These are phyloP conservation scores for Epicauta chinensis DNA, from an alignment of 1,140 invertebrate species.

Conservation along the genomic window DNA sequence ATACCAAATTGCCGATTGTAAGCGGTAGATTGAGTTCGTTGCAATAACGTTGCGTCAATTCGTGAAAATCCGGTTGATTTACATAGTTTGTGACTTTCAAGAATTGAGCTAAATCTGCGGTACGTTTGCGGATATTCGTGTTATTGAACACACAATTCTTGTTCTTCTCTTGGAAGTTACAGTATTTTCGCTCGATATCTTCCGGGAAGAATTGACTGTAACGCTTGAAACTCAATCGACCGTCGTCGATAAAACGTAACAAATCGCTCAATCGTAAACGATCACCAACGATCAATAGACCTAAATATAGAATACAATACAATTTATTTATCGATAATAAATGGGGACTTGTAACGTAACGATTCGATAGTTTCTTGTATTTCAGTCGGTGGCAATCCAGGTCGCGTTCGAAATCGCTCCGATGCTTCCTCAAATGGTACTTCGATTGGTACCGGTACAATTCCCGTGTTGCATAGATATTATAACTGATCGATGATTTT, in stretches of 20 bases:
- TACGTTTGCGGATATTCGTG: slow-evolving; percentile 34
- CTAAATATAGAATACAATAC: slow-evolving; percentile 49
- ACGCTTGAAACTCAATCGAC: slow-evolving; percentile 50
- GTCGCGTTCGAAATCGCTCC: slow-evolving; percentile 20
- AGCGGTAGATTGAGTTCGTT: slow-evolving; percentile 51
- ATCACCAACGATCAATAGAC: slow-evolving; percentile 49
- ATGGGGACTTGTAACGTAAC: slow-evolving; percentile 39
- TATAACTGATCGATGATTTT: slow-evolving; percentile 37
- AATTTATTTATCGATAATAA: slow-evolving; percentile 44
- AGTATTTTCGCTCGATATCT: slow-evolving; percentile 26
- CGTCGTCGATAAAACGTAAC: slow-evolving; percentile 52
- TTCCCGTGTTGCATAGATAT: slow-evolving; percentile 39
- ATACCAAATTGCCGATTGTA: slow-evolving; percentile 17
- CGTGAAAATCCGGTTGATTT: slow-evolving; percentile 44
- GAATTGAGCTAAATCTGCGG: slow-evolving; percentile 41
- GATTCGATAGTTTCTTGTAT: slow-evolving; percentile 32
- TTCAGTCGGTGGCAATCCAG: slow-evolving; percentile 37
- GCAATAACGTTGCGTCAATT: slow-evolving; percentile 47
- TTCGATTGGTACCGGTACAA: slow-evolving; percentile 31
- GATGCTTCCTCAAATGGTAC: slow-evolving; percentile 35
- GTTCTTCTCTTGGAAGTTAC: slow-evolving; percentile 32
- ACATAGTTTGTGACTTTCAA: slow-evolving; percentile 41
- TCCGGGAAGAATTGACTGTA: slow-evolving; percentile 52
- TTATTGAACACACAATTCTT: slow-evolving; percentile 41
- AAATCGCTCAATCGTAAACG: slow-evolving; percentile 54